phyloP scores from a whole-genome alignment of 1,140 invertebrate species.

The Anoplolepis gracilipes region DNA sequence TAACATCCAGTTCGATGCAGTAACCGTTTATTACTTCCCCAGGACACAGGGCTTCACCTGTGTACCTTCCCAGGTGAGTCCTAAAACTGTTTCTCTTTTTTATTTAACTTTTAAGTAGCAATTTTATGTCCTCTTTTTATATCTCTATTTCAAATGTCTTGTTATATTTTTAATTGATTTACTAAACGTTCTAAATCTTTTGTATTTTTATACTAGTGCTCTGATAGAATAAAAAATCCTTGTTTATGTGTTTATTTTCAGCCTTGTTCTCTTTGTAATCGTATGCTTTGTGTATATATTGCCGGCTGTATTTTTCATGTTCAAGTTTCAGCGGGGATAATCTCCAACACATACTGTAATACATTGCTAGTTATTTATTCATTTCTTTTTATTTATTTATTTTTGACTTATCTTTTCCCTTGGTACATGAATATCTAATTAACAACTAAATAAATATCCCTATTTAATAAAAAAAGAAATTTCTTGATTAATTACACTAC shows the following conservation, averaged over 20 bases:
- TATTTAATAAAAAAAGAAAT: not conserved
- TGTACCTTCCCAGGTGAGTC: conserved; percentile 94
- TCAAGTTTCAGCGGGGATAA: too few relatives aligned
- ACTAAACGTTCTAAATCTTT: not conserved
- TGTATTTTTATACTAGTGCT: not conserved
- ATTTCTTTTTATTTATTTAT: conserved; percentile 7
- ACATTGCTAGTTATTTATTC: not conserved
- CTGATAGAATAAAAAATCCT: not conserved
- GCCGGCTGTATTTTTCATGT: too few relatives aligned
- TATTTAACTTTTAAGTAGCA: not conserved
- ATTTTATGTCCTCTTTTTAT: not conserved
- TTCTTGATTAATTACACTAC: not conserved
- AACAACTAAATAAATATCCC: not conserved
- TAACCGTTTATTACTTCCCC: conserved; percentile 98
- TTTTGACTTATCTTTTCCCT: not conserved
- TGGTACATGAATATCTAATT: not conserved
- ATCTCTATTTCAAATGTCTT: not conserved
- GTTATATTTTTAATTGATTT: not conserved
- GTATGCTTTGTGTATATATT: too few relatives aligned
- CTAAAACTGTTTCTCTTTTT: not conserved
- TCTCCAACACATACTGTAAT: too few relatives aligned
- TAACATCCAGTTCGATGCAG: conserved; percentile 95
- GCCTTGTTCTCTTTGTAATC: too few relatives aligned
- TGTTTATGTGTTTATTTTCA: too few relatives aligned
- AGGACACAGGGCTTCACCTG: conserved; percentile 98